A percentile compares a stretch with the other conserved stretches of the same genome.
Evolutionary conservation across 2,113 vertebrate species (phyloP).

Genomic region (Epinephelus lanceolatus): DNA sequence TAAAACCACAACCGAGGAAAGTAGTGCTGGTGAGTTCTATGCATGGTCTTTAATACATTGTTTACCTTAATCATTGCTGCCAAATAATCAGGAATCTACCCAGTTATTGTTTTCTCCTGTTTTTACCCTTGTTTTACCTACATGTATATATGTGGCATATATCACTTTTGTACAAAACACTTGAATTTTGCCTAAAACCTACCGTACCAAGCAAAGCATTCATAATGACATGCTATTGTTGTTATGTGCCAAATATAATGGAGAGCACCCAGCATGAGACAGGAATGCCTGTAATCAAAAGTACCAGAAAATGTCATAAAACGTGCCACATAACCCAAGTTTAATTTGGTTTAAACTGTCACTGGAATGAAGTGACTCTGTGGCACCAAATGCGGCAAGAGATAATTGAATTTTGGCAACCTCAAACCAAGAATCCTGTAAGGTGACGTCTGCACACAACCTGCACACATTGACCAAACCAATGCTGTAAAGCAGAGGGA

Average conservation of each 20-base stretch:
- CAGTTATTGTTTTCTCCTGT: background rate
- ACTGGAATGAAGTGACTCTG: background rate
- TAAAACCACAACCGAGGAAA: constrained; percentile 92
- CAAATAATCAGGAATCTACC: background rate
- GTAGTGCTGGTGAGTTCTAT: constrained; percentile 89
- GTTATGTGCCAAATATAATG: background rate
- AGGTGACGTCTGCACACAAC: constrained; percentile 16
- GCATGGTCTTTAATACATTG: background rate
- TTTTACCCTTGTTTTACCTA: background rate
- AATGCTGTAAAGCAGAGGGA: background rate
- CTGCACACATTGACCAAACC: constrained; percentile 27
- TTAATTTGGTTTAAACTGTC: constrained; percentile 5
- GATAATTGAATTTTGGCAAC: constrained; percentile 19
- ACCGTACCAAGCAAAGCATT: background rate
- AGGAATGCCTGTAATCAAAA: constrained; percentile 5
- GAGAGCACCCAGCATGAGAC: background rate
- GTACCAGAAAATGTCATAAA: constrained; percentile 13
- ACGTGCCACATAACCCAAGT: constrained; percentile 3
- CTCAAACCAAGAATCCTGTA: background rate
- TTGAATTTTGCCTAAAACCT: background rate
- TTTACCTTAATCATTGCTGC: background rate
- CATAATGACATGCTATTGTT: background rate
- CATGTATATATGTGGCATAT: too few relatives aligned
- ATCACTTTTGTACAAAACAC: background rate
- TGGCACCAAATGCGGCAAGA: background rate